Base-by-base conservation (phyloP, 2,113 vertebrate genomes). In the Strix aluco region DNA sequence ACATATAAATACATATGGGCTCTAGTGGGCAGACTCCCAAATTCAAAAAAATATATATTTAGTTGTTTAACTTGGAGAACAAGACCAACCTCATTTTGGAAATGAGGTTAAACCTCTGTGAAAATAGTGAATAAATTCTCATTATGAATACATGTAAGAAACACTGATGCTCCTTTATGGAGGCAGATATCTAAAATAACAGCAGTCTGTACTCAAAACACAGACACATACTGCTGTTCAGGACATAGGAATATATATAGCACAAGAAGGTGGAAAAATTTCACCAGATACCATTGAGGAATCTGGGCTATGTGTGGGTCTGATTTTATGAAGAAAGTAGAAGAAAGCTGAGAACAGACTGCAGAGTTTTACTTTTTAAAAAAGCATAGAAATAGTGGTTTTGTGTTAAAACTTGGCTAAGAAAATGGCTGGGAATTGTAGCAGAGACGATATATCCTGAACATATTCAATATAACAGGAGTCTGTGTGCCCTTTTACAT, bases 231-330 rank as follows among this genome's bases (percentile, higher is more conserved):
- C 63, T 94, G 75, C 80, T 94, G 51, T 72, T 90, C 38, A 81
- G 86, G 91, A 84, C 86, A 49, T 6, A 52, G 30, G 32, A 81
- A 91, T 90, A 96, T 80, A 72, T 94, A 82, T 61, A 96, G 89
- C 59, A 66, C 34, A 40, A 66, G 90, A 90, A 94, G 51, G 70
- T 88, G 78, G 71, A 77, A 88, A 90, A 86, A 59, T 62, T 86
- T 95, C 71, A 90, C 19, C 73, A 90, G 84, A 69, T 87, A 91
- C 81, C 59, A 92, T 57, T 97, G 54, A 95, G 38, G 58, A 91
- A 94, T 94, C 93, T 87, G 70, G 74, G 78, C 62, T 96, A 52
- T 82, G 79, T 88, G 66, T 92, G 74, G 66, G 42, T 73, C 74
- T 82, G 84, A 62, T 86, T 93, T 92, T 80, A 90, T 90, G 58